Conservation (phyloP, 1,140 invertebrate species). For the Antheraea mylitta region DNA sequence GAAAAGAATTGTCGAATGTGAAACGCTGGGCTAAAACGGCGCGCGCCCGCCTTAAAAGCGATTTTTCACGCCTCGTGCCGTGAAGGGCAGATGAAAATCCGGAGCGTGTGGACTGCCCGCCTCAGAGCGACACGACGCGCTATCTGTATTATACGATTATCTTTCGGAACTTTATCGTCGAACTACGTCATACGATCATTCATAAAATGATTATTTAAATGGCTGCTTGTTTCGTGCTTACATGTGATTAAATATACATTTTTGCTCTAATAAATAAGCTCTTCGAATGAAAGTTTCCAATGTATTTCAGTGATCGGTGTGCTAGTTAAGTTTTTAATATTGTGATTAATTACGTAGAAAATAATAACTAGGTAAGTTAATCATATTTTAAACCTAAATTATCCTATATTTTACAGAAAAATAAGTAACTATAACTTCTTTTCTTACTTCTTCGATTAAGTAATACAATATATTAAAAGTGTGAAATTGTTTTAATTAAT, state of each 20-base stretch:
- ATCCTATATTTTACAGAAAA: no score
- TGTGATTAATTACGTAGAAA: not conserved
- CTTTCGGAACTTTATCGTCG: not conserved
- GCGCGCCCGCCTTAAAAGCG: not conserved
- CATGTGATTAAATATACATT: not conserved
- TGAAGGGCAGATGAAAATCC: slow-evolving; percentile 10
- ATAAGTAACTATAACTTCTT: no score
- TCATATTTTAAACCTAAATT: not conserved
- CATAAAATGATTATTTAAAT: slow-evolving; percentile 5
- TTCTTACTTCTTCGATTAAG: no score
- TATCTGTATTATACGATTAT: not conserved
- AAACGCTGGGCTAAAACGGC: not conserved
- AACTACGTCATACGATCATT: not conserved
- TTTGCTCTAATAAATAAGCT: not conserved
- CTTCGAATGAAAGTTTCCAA: not conserved
- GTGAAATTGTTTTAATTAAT: no score
- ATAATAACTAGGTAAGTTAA: not conserved
- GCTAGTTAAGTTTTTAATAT: not conserved
- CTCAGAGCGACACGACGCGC: not conserved
- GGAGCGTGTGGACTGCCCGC: slow-evolving; percentile 10
- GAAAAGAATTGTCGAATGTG: no score
- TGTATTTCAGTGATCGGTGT: not conserved
- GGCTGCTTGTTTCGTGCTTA: not conserved
- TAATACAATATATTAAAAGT: no score
- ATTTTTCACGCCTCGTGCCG: slow-evolving; percentile 3